Base-by-base conservation (phyloP, 2,797 vertebrate genomes). In the Amniataba percoides region DNA sequence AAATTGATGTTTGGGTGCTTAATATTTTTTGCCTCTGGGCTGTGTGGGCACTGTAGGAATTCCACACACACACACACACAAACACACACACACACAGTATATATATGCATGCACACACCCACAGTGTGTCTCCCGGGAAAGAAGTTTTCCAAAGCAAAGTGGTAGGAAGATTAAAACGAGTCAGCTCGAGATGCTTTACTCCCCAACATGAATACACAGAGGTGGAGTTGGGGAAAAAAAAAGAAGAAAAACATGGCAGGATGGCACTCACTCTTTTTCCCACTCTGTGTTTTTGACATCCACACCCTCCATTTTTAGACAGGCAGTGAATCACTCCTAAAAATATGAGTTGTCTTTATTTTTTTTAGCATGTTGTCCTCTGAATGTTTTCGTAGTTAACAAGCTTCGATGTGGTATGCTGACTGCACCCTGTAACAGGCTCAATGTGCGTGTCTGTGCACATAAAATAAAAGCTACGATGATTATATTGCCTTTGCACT, bases 1-100 rank as follows among this genome's bases (percentile, higher is more conserved):
- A 74, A 76, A 62, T 31, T 74, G 52, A 45, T 81, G 67, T 80
- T 74, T 84, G 64, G 21, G 73, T 78, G 63, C 68, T 78, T 64
- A 40, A 27, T 68, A 74, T 88, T 61, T 63, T 71, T 61, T 45
- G 64, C 76, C 45, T 75, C 8, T 11, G 48, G 78, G 66, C 67
- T 79, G 70, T 65, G 81, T 81, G 55, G 80, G 61, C 74, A 60
- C 27, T 64, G 15, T 53, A 81, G 14, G 34, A 62, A 77, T 76
- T 52, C 36, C 39, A 27, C 53, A 51, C 21, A 55, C 49, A 49
- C 36, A 23, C 74, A 40, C 40, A 25, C 49, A 49, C 23, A 53
- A 46, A 46, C 48, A 34, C 65, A 51, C 3, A 21, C 12, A 31
- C 27, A 31, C 27, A 31, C 27, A 31, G 3, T 31, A 31, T 31